Base-by-base conservation (phyloP, 2,888 invertebrate genomes). In the Spodoptera picta region DNA sequence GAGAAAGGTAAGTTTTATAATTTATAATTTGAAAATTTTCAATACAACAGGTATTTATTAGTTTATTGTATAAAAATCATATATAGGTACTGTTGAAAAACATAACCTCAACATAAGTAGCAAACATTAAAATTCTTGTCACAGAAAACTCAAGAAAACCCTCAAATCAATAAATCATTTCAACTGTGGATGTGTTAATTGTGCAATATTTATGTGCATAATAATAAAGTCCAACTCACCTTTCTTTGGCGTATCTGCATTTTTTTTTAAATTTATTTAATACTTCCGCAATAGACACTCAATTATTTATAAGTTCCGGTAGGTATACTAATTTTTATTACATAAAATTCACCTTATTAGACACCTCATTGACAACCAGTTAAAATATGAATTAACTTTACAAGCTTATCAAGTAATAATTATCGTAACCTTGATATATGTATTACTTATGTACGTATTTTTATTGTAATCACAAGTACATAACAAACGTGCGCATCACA, bases 201-300 rank as follows among this genome's bases (percentile, higher is more conserved):
- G 27, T 27, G 27, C 27, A 44, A 56, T 53, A 45, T 14, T 14
- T 47, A 56, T 19, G 19, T 19, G 2, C 27, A 19, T 56, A 6
- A 24, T 12, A 45, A 51, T 5, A 6, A 48, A 14, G 43, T 42
- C 23, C 45, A 62, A 71, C 82, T 81, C 83, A 91, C 91, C 87
- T 89, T 91, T 83, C 91, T 87, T 80, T 89, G 88, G 9, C 91
- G 87, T 62, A 91, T 81, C 73, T 79, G 82, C 91, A 91, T 91
- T 72, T 74, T 86, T 14, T 36, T 45, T 48, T 12, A 41, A 14
- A 47, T 49, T 23, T 36, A 43, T 11, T 55, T 36, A 10, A 3
- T 53, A 62, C 62, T 64, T 63, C 36, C 48, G 14, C 19, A 27
- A 36, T 31, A 45, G 45, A 27, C 10, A 24, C 9, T 7, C 7